phyloP scores from a whole-genome alignment of 2,888 invertebrate genomes.

The Ctenicera cuprea region DNA sequence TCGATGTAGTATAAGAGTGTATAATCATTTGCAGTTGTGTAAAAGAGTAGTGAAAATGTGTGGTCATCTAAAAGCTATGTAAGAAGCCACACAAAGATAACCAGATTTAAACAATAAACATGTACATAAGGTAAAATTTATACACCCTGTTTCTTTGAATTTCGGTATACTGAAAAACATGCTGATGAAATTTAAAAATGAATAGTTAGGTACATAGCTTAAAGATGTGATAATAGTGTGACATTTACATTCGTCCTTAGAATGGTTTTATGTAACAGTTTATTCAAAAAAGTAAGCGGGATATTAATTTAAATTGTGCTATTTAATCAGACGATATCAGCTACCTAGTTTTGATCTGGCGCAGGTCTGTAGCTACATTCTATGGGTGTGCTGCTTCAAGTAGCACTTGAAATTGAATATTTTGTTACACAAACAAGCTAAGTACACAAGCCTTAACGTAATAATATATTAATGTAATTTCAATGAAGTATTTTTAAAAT shows the following conservation, averaged over 20 bases:
- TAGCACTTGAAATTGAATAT: conserved; percentile 48
- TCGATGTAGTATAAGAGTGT: conserved; percentile 38
- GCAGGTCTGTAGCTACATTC: conserved; percentile 73
- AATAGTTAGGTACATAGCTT: conserved; percentile 37
- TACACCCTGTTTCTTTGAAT: not conserved
- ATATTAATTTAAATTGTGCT: conserved; percentile 61
- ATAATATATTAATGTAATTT: conserved; percentile 21
- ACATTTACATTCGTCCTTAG: conserved; percentile 40
- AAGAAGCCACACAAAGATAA: not conserved
- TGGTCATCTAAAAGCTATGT: conserved; percentile 41
- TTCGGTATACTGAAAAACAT: too few species aligned
- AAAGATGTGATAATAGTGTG: conserved; percentile 33
- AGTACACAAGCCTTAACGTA: conserved; percentile 65
- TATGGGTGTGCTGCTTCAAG: conserved; percentile 68
- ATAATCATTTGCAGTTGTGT: conserved; percentile 46
- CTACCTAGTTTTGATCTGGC: conserved; percentile 59
- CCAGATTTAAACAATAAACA: not conserved
- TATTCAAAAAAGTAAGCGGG: conserved; percentile 67
- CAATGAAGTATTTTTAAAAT: conserved; percentile 17
- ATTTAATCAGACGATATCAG: conserved; percentile 46
- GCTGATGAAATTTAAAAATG: not conserved
- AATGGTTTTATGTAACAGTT: conserved; percentile 60
- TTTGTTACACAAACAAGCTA: conserved; percentile 65
- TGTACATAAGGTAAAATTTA: not conserved
- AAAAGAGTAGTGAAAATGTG: conserved; percentile 38